Conservation (phyloP, 1,140 invertebrate genomes). For the Thrips palmi region DNA sequence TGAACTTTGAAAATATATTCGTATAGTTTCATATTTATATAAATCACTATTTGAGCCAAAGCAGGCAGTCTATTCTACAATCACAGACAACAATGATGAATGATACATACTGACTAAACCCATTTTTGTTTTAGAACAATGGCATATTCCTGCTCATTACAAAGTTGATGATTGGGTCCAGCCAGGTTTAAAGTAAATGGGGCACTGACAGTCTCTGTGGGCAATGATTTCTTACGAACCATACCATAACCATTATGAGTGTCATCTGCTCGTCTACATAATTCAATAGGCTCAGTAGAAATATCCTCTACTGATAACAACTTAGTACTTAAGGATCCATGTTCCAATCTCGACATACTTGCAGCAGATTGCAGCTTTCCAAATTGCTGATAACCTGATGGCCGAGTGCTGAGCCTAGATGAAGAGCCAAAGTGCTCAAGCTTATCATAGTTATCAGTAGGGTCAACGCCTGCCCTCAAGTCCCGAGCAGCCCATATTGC, state of each 20-base stretch:
- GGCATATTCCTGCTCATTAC: constrained; percentile 58
- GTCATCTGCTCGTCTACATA: constrained; percentile 44
- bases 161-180: constrained; percentile 40
- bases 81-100: too few relatives aligned
- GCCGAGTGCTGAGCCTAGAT: constrained; percentile 40
- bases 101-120: too few relatives aligned
- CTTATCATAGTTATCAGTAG: constrained; percentile 38
- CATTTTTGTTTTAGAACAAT: constrained; percentile 62
- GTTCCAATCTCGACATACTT: constrained; percentile 31
- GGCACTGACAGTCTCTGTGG: constrained; percentile 25
- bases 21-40: too few relatives aligned
- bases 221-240: constrained; percentile 41
- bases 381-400: constrained; percentile 50
- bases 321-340: not conserved
- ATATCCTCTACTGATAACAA: not conserved
- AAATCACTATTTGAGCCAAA: too few relatives aligned
- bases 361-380: constrained; percentile 23
- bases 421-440: constrained; percentile 59
- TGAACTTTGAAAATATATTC: too few relatives aligned
- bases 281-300: constrained; percentile 7
- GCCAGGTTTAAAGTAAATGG: constrained; percentile 24
- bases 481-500: not conserved
- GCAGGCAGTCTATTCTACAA: too few relatives aligned
- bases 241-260: constrained; percentile 58
- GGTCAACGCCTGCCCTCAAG: constrained; percentile 7